These are phyloP conservation scores for Eidolon dupreanum DNA, from an alignment of 2,797 vertebrate genomes.

Conservation along the genomic window DNA sequence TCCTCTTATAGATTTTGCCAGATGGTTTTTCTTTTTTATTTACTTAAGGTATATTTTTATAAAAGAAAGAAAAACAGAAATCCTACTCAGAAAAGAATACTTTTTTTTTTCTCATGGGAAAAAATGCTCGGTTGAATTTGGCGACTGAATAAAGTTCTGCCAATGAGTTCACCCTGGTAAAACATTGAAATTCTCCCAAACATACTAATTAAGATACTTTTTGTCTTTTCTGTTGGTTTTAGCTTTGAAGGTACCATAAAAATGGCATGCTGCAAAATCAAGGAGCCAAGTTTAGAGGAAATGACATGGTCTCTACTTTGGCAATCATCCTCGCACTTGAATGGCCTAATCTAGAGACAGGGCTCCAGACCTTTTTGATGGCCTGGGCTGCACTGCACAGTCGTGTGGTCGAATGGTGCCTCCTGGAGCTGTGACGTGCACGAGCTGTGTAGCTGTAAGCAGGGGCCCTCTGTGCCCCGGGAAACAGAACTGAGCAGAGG, in stretches of 20 bases:
- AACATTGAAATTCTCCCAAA: constrained; percentile 63
- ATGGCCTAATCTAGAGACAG: not conserved
- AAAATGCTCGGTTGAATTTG: constrained; percentile 53
- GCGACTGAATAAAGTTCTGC: constrained; percentile 54
- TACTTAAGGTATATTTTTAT: constrained; percentile 24
- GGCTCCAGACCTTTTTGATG: not conserved
- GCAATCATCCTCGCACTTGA: not conserved
- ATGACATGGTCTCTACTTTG: not conserved
- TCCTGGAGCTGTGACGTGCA: not conserved
- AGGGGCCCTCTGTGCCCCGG: not conserved
- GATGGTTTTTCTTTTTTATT: constrained; percentile 51
- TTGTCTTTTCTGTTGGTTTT: constrained; percentile 63
- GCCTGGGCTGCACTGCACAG: not conserved
- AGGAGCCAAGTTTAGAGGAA: constrained; percentile 32
- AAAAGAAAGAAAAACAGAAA: not conserved
- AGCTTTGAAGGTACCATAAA: constrained; percentile 55
- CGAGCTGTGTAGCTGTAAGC: not conserved
- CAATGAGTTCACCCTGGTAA: constrained; percentile 57
- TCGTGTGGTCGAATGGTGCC: not conserved
- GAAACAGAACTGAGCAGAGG: not conserved
- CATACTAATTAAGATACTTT: constrained; percentile 68
- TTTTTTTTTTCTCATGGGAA: constrained; percentile 57
- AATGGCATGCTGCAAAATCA: not conserved
- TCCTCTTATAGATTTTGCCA: constrained; percentile 45
- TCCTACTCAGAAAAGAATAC: constrained; percentile 6